These are phyloP conservation scores for Tachyglossus aculeatus DNA, from an alignment of 2,797 vertebrate species.

Conservation along the genomic window DNA sequence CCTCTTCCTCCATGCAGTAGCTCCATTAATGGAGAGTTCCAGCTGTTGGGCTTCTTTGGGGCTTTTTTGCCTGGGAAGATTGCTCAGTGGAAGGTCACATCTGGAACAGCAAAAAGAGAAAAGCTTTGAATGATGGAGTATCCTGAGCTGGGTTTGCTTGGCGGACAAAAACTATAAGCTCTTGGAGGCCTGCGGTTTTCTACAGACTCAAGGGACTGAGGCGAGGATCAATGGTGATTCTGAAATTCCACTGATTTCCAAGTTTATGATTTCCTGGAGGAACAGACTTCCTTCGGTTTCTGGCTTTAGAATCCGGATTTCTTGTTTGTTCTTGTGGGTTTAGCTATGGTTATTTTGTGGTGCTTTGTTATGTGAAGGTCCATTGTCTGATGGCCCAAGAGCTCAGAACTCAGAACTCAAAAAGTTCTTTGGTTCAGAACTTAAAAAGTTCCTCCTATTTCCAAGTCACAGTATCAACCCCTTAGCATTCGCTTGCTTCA, in stretches of 20 bases:
- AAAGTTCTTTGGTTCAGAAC: no score
- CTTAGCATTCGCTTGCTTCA: conserved; percentile 66
- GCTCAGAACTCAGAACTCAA: no score
- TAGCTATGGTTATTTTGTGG: no score
- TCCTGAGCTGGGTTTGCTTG: background rate
- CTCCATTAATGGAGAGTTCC: conserved; percentile 30
- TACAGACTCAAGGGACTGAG: background rate
- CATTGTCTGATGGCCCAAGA: no score
- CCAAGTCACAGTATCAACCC: conserved; percentile 54
- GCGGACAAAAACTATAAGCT: background rate
- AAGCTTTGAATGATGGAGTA: background rate
- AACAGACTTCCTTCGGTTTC: conserved; percentile 7
- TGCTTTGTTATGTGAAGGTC: no score
- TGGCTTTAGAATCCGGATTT: conserved; percentile 44
- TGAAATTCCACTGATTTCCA: conserved; percentile 15
- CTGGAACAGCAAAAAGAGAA: conserved; percentile 21
- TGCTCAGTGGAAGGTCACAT: conserved; percentile 54
- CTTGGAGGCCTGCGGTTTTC: conserved; percentile 1
- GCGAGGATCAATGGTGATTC: conserved; percentile 13
- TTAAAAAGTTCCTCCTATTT: conserved; percentile 37
- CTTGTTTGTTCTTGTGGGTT: no score
- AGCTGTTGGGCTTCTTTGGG: conserved; percentile 41
- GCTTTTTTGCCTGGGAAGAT: conserved; percentile 48
- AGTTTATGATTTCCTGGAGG: conserved; percentile 20
- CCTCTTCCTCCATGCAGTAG: conserved; percentile 11